Conservation (phyloP, 2,113 vertebrate species). For the Passer domesticus region DNA sequence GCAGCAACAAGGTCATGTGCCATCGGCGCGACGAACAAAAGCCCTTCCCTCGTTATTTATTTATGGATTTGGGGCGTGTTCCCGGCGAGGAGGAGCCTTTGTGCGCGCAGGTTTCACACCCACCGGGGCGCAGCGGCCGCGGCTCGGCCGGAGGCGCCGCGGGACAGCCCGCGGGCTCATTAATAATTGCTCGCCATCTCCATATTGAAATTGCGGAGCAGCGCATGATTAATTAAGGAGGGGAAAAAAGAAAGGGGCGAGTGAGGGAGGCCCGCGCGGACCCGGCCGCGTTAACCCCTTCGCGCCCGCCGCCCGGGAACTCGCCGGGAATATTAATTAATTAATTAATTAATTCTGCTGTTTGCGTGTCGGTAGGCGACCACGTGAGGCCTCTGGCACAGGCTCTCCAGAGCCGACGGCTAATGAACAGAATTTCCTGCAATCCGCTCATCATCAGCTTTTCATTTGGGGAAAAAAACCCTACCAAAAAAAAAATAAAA, state of each 20-base stretch:
- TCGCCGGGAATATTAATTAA: constrained; percentile 29
- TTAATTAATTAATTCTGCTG: constrained; percentile 22
- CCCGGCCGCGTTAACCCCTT: constrained; percentile 22
- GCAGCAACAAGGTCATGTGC: constrained; percentile 75
- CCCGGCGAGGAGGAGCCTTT: constrained; percentile 51
- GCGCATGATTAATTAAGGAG: constrained; percentile 65
- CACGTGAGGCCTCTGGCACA: constrained; percentile 1
- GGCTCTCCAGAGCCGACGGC: background rate
- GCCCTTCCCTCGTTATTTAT: constrained; percentile 68
- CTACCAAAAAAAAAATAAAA: background rate
- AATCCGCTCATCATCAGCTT: constrained; percentile 6
- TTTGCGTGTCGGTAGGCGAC: background rate
- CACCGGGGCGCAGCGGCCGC: background rate
- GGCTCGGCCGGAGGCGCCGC: background rate
- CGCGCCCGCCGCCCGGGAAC: background rate
- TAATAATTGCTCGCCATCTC: constrained; percentile 64
- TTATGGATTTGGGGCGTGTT: constrained; percentile 71
- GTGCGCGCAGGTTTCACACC: constrained; percentile 72
- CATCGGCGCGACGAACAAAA: constrained; percentile 78
- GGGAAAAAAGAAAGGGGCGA: background rate
- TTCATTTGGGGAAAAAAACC: background rate
- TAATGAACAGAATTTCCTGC: background rate
- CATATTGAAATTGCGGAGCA: constrained; percentile 53
- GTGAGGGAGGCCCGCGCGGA: background rate
- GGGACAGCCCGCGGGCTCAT: constrained; percentile 57